A percentile compares a stretch with the other conserved stretches of the same genome.
These are phyloP conservation scores for Dasyurus viverrinus DNA, from an alignment of 2,113 vertebrate species.

Conservation along the genomic window DNA sequence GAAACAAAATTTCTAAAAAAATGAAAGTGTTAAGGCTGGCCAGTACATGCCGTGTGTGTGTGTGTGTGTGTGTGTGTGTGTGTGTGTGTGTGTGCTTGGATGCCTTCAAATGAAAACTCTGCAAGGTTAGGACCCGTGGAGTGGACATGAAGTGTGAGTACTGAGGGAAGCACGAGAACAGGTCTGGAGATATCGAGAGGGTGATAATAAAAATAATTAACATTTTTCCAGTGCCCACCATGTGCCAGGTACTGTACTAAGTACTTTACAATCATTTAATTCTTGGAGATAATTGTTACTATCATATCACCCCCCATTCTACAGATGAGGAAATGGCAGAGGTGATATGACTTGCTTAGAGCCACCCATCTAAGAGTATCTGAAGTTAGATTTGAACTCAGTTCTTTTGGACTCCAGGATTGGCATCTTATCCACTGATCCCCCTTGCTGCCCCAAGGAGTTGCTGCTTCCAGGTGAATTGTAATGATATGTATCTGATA, in stretches of 20 bases:
- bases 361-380: neutral
- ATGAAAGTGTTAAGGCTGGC: neutral
- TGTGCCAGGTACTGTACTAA: neutral
- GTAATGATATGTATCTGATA: neutral
- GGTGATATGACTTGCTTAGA: neutral
- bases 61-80: too few relatives aligned
- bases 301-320: too few relatives aligned
- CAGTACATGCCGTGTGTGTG: neutral
- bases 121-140: neutral
- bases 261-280: too few relatives aligned
- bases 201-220: neutral
- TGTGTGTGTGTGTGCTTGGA: neutral
- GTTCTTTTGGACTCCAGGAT: neutral
- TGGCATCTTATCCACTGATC: neutral
- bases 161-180: too few relatives aligned
- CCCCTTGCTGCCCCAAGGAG: neutral
- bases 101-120: neutral
- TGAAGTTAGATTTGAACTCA: neutral
- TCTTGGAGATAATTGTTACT: too few relatives aligned
- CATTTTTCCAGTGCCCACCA: neutral
- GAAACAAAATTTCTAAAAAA: neutral
- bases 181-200: neutral
- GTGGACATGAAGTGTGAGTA: neutral
- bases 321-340: neutral
- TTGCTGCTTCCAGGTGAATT: neutral